Evolutionary conservation across 2,797 vertebrate species (phyloP).

Genomic region (Champsocephalus esox): DNA sequence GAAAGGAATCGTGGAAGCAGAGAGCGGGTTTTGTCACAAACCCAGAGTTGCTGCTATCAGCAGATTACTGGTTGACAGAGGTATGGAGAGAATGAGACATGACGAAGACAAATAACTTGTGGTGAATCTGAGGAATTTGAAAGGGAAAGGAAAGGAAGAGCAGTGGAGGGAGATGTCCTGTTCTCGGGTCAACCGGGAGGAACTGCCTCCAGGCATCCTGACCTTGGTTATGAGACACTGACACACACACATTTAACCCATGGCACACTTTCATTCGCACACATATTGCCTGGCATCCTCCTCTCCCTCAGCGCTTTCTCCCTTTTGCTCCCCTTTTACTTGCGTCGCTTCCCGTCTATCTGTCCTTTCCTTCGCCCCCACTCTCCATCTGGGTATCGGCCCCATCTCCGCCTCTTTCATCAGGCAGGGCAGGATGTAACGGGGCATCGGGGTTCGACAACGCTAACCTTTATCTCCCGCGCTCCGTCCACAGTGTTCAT

Average conservation of each 20-base stretch:
- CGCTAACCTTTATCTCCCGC: constrained; percentile 61
- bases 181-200: constrained; percentile 45
- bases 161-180: constrained; percentile 1
- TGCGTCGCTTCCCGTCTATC: background rate
- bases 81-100: constrained; percentile 28
- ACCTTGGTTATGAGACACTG: constrained; percentile 53
- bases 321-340: constrained; percentile 1
- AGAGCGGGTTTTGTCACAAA: constrained; percentile 28
- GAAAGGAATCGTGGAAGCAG: constrained; percentile 28
- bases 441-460: constrained; percentile 51
- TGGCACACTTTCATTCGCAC: constrained; percentile 14
- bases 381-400: constrained; percentile 6
- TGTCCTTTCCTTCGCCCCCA: background rate
- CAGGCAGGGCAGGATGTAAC: constrained; percentile 2
- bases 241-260: constrained; percentile 49
- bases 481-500: constrained; percentile 45
- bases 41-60: constrained; percentile 30
- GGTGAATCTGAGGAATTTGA: constrained; percentile 22
- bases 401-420: constrained; percentile 38
- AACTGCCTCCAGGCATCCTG: constrained; percentile 57
- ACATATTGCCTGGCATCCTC: constrained; percentile 17
- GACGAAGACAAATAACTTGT: constrained; percentile 27
- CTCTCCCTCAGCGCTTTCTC: background rate
- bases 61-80: constrained; percentile 42
- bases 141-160: constrained; percentile 12